These are phyloP conservation scores for Phaethornis superciliosus DNA, from an alignment of 2,113 vertebrate genomes.

Conservation along the genomic window DNA sequence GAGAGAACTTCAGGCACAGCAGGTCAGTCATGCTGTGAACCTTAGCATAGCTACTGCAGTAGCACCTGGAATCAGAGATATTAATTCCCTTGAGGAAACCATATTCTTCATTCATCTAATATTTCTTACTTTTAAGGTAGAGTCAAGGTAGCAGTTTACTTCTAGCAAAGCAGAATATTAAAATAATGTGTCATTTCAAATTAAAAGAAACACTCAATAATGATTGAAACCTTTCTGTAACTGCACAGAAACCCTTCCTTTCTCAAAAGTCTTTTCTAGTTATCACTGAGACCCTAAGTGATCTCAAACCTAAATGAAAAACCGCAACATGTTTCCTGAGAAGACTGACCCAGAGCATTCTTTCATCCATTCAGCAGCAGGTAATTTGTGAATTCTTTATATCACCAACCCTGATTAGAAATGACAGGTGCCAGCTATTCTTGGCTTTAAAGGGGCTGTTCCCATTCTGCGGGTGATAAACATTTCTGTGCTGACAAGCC, in stretches of 20 bases:
- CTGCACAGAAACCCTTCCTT: neutral
- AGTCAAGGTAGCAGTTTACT: neutral
- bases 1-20: neutral
- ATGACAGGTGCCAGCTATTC: neutral
- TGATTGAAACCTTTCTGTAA: neutral
- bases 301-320: neutral
- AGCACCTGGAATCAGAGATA: neutral
- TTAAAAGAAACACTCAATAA: neutral
- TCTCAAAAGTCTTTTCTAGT: neutral
- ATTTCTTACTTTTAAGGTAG: neutral
- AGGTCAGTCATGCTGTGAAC: neutral
- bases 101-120: neutral
- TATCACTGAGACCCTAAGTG: neutral
- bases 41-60: neutral
- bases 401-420: neutral
- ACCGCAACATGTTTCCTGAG: neutral
- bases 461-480: neutral
- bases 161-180: neutral
- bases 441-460: neutral
- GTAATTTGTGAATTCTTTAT: neutral
- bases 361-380: neutral
- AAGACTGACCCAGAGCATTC: neutral
- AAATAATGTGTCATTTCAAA: neutral
- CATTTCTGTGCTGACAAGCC: neutral
- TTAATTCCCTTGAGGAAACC: neutral